Percentiles rank a stretch among this genome's conserved stretches.
These are phyloP conservation scores for Eretmochelys imbricata DNA, from an alignment of 2,113 vertebrate species.

Conservation along the genomic window DNA sequence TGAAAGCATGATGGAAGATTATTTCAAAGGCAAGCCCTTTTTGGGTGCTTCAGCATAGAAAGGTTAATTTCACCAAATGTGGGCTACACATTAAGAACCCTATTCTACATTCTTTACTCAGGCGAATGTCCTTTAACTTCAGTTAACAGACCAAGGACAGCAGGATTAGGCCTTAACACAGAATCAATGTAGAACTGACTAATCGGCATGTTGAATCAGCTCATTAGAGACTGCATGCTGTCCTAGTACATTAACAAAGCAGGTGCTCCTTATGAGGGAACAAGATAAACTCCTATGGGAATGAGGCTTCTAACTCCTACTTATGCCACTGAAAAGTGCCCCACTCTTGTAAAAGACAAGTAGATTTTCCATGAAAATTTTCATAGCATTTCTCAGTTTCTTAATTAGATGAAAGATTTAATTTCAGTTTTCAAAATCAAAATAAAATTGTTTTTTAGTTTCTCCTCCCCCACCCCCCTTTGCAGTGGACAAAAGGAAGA, in stretches of 20 bases:
- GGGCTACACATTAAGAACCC: background rate
- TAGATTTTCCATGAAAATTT: background rate
- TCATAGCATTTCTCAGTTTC: background rate
- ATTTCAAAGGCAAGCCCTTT: accelerated
- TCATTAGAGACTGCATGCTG: accelerated
- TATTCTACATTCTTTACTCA: background rate
- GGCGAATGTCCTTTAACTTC: background rate
- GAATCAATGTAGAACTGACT: background rate
- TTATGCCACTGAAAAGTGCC: background rate
- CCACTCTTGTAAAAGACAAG: background rate
- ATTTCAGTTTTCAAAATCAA: background rate
- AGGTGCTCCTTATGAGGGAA: background rate
- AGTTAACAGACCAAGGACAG: background rate
- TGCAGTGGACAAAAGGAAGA: background rate
- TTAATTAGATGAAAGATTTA: background rate
- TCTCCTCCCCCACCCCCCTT: background rate
- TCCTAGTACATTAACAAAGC: accelerated
- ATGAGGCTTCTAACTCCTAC: background rate
- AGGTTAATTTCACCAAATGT: background rate
- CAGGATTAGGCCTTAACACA: background rate
- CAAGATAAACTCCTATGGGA: background rate
- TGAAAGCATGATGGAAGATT: background rate
- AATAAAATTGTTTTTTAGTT: background rate
- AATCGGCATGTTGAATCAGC: background rate
- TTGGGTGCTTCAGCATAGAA: background rate